phyloP scores from a whole-genome alignment of 2,888 invertebrate species.

The Rotaria magnacalcarata region DNA sequence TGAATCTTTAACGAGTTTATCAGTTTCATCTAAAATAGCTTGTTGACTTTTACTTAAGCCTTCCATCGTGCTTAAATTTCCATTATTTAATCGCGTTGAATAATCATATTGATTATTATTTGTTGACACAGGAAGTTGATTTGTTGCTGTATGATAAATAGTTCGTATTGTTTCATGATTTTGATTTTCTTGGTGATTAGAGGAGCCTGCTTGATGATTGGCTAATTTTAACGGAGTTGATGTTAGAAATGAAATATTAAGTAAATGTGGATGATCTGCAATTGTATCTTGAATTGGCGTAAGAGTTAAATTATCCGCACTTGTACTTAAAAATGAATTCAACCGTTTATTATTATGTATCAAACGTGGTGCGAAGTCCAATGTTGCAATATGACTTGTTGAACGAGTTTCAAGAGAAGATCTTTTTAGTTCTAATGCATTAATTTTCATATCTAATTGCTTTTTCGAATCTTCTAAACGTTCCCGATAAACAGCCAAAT shows the following conservation, averaged over 20 bases:
- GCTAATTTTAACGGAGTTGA: background rate
- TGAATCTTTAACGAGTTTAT: slow-evolving; percentile 23
- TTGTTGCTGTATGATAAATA: background rate
- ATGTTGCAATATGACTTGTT: background rate
- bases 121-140: background rate
- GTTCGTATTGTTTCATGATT: background rate
- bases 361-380: background rate
- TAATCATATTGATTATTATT: background rate
- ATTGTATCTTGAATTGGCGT: background rate
- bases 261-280: slow-evolving; percentile 24
- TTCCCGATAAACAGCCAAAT: background rate
- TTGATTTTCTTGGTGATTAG: background rate
- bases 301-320: slow-evolving; percentile 14
- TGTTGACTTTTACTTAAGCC: slow-evolving; percentile 29
- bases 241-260: slow-evolving; percentile 5
- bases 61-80: background rate
- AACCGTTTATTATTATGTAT: background rate
- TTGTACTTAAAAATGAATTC: slow-evolving; percentile 23
- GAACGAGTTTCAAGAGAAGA: background rate
- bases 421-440: background rate
- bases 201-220: background rate
- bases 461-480: slow-evolving; percentile 15
- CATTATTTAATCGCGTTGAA: background rate
- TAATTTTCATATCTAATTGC: slow-evolving; percentile 9
- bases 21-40: background rate